Conservation (phyloP, 2,888 invertebrate species). For the Drosophila vallismaia region DNA sequence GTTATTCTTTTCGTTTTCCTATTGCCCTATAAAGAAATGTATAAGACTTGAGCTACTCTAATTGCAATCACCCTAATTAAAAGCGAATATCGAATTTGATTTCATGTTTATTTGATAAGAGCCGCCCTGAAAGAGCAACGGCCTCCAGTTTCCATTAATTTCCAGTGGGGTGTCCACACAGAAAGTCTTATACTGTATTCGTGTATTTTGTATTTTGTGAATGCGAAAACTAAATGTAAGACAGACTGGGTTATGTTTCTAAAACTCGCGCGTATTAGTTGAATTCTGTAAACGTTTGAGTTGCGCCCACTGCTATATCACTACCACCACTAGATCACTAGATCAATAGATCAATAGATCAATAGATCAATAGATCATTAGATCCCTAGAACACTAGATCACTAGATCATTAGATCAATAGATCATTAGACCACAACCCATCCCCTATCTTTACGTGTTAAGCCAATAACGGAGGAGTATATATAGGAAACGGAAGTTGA, state of each 20-base stretch:
- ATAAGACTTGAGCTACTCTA: conserved; percentile 80
- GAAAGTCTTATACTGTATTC: conserved; percentile 23
- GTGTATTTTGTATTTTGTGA: conserved; percentile 1
- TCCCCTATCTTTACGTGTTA: conserved; percentile 16
- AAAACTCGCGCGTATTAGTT: conserved; percentile 75
- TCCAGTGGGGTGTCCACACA: conserved; percentile 6
- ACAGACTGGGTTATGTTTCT: conserved; percentile 57
- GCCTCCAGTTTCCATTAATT: neutral
- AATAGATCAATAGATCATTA: conserved; percentile 39
- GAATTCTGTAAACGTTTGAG: conserved; percentile 71
- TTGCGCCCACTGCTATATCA: conserved; percentile 46
- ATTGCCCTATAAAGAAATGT: conserved; percentile 82
- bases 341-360: conserved; percentile 27
- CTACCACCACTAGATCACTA: conserved; percentile 48
- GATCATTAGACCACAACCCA: conserved; percentile 3
- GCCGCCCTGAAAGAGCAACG: too few relatives aligned
- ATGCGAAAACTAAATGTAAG: conserved; percentile 18
- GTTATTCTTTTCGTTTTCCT: conserved; percentile 57
- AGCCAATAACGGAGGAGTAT: conserved; percentile 5
- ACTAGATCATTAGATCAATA: neutral
- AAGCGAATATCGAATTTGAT: conserved; percentile 36
- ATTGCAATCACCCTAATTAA: conserved; percentile 50
- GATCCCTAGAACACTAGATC: neutral
- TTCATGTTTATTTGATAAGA: conserved; percentile 30
- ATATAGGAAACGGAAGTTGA: conserved; percentile 41